These are phyloP conservation scores for Resseliella maxima DNA, from an alignment of 2,888 invertebrate genomes.

Conservation along the genomic window DNA sequence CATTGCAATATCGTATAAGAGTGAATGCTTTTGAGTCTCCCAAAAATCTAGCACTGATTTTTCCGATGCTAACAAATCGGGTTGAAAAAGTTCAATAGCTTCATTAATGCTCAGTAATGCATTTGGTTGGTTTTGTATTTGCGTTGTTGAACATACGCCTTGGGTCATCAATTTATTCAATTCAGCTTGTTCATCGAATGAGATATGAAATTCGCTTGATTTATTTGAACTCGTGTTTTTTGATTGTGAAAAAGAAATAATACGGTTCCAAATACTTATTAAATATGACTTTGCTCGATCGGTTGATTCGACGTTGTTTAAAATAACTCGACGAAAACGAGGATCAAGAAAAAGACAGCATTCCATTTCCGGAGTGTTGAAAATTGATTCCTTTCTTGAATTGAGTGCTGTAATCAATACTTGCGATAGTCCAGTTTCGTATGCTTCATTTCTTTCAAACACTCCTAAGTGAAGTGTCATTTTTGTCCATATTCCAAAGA, in stretches of 20 bases:
- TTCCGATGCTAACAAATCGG: neutral
- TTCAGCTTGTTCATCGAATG: conserved; percentile 10
- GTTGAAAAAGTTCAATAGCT: neutral
- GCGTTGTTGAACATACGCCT: neutral
- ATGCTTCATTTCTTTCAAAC: neutral
- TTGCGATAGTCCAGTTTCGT: neutral
- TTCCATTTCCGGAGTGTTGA: conserved; percentile 19
- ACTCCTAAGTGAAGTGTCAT: neutral
- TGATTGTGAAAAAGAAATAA: neutral
- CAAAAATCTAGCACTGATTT: neutral
- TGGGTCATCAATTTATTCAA: neutral
- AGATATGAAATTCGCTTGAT: neutral
- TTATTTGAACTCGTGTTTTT: neutral
- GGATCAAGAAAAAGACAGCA: conserved; percentile 12
- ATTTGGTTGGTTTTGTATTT: neutral
- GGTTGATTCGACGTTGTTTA: neutral
- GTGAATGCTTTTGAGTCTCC: neutral
- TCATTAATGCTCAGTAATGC: neutral
- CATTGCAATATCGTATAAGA: no score
- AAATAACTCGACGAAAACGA: neutral
- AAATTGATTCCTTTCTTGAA: neutral
- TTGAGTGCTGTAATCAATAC: neutral
- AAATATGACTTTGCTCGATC: conserved; percentile 25
- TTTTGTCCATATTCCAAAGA: neutral
- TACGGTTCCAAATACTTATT: neutral